Evolutionary conservation across 92 coral and sea anemone species (phyloP).

Genomic region (Porites rus): DNA sequence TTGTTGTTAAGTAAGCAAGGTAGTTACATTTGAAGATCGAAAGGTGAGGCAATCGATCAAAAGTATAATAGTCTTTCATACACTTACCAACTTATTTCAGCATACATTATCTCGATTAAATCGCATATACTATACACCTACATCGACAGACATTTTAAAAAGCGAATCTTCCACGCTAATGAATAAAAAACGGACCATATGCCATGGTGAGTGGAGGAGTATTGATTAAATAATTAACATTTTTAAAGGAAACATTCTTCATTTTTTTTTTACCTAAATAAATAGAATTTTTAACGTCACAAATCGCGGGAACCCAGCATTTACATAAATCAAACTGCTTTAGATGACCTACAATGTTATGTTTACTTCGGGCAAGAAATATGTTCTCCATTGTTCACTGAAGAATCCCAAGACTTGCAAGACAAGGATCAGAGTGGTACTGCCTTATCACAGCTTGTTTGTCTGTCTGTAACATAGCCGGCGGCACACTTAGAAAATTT

Average conservation of each 20-base stretch:
- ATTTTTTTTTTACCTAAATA: not conserved
- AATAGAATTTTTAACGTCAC: not conserved
- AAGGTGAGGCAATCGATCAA: not conserved
- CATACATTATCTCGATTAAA: conserved; percentile 12
- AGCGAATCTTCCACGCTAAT: not conserved
- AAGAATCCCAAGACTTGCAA: conserved; percentile 75
- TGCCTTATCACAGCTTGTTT: conserved; percentile 68
- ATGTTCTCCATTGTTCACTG: conserved; percentile 22
- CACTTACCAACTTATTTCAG: not conserved
- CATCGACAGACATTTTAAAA: not conserved
- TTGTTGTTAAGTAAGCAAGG: too few relatives aligned
- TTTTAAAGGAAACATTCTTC: not conserved
- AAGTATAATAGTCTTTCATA: not conserved
- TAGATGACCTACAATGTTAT: not conserved
- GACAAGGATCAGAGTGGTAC: conserved; percentile 75
- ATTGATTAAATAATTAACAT: not conserved
- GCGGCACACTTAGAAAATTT: conserved; percentile 41
- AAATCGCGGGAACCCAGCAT: not conserved
- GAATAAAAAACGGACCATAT: not conserved
- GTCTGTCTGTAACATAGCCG: conserved; percentile 54
- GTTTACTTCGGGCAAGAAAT: not conserved
- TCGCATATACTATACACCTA: not conserved
- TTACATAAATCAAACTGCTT: not conserved
- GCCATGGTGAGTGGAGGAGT: not conserved
- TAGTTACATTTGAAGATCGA: not conserved